Evolutionary conservation across 2,797 vertebrate species (phyloP), one percentile per base, ranked within the genome.

Genomic region (Arnoldichthys spilopterus): DNA sequence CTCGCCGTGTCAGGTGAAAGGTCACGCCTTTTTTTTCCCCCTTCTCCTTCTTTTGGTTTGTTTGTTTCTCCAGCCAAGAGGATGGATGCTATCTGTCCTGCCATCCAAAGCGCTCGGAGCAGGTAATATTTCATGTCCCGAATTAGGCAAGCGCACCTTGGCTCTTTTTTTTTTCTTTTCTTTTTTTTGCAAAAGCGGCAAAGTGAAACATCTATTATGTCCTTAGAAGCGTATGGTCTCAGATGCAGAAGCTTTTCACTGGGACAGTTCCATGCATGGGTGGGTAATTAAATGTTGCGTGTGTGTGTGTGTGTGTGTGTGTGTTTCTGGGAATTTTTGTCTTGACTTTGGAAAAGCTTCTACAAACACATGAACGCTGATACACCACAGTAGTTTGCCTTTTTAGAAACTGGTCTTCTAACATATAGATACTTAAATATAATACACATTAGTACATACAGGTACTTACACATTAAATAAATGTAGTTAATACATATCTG

Each of bases 61-160:
- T 94, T 94, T 93, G 89, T 93, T 92, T 93, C 84, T 87, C 69
- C 82, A 87, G 86, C 86, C 86, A 84, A 91, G 89, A 89, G 91
- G 91, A 93, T 91, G 92, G 92, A 94, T 93, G 92, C 90, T 93
- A 93, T 94, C 93, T 82, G 74, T 86, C 72, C 82, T 66, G 43
- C 90, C 91, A 92, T 93, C 91, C 90, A 88, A 86, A 88, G 89
- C 89, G 82, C 86, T 83, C 56, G 85, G 86, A 69, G 82, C 85
- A 87, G 90, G 92, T 92, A 93, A 94, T 94, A 93, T 93, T 94
- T 94, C 92, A 93, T 92, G 90, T 92, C 91, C 88, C 80, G 90
- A 91, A 92, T 92, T 91, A 92, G 86, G 90, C 90, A 90, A 89
- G 87, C 84, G 81, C 83, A 84, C 87, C 76, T 75, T 4, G 13